Base-by-base conservation (phyloP, 2,888 invertebrate genomes). In the Lasius fuliginosus region DNA sequence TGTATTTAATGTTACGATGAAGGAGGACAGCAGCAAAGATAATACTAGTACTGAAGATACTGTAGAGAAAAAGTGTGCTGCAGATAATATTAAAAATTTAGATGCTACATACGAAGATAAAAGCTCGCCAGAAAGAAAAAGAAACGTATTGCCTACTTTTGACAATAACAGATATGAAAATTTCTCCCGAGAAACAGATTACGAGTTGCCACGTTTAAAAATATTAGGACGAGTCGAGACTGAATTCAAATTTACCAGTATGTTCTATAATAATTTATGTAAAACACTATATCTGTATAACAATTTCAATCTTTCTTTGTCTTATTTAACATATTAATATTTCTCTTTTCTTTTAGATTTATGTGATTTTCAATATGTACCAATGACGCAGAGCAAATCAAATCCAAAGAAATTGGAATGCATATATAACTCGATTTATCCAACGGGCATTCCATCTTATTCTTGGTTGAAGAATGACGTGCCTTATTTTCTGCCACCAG, bases 281-380 rank as follows among this genome's bases (percentile, higher is more conserved):
- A 23, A 65, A 69, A 40, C 42, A 49, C 9, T 71, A n/a, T 36
- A 23, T 60, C 60, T 64, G 11, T 67, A 4, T 71, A 46, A 40
- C 53, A 62, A 65, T 40, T 68, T 1, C 23, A 3, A 11, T 23
- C 5, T 5, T 67, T 33, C 36, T 36, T 46, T 23, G 1, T 56
- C 11, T 46, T 49, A 56, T 42, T 18, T 18, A 27, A 53, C 23
- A 30, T 33, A 73, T n/a, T 64, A 15, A 68, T 76, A 5, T 67
- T 46, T 36, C 9, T 42, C 40, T 23, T 15, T 11, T 53, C 76
- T 90, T 96, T 49, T 94, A 98, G 98, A 97, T 87, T 95, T 99
- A 92, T 97, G 97, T 94, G 99, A 99, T 95, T 99, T 98, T 94
- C 99, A 99, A 95, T 99, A 97, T 94, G 95, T 99, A 85, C 98